Evolutionary conservation across 2,113 vertebrate genomes (phyloP), one percentile per base, ranked within the genome.

Genomic region (Phrynosoma blainvillii): DNA sequence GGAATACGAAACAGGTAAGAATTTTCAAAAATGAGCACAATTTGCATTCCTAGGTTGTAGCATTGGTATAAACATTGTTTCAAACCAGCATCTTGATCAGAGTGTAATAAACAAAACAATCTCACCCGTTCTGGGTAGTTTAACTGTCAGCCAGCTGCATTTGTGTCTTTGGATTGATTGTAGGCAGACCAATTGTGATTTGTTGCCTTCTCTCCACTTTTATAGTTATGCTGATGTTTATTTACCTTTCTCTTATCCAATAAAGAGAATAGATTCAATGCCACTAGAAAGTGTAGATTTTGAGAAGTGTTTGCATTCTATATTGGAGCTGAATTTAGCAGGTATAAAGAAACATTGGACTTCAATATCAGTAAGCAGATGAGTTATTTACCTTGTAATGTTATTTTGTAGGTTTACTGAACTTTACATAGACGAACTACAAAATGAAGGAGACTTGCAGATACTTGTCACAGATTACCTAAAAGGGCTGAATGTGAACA

Each of bases 1-100:
- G 99, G 99, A 93, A 98, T 99, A 93, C 98, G 99, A 93, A 99
- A 99, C 96, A 97, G 99, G 98, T 99, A 89, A 93, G 90, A 86
- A 71, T 21, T 12, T 47, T 52, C n/a, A 71, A 70, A 82, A 16
- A 1, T 1, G 0, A 0, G 9, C 70, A 54, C 13, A 18, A 30
- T 30, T 62, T 75, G 52, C 76, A 62, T 4, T 18, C 40, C 21
- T 76, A 32, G 9, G 2, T 27, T 1, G 12, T 70, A 1, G 16
- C 59, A 73, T 90, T 14, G 56, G 80, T 54, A 3, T n/a, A 7
- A 68, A 30, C 25, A 4, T 74, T 36, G 23, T 47, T 83, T 83
- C 6, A 23, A 70, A 52, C 42, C 6, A 7, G 27, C 42, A 27
- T 16, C n/a, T 27, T 36, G 42, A 47, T 47, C 42, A 47, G 42